These are phyloP conservation scores for Sterrhoptilus dennistouni DNA, from an alignment of 2,113 vertebrate species.

Conservation along the genomic window DNA sequence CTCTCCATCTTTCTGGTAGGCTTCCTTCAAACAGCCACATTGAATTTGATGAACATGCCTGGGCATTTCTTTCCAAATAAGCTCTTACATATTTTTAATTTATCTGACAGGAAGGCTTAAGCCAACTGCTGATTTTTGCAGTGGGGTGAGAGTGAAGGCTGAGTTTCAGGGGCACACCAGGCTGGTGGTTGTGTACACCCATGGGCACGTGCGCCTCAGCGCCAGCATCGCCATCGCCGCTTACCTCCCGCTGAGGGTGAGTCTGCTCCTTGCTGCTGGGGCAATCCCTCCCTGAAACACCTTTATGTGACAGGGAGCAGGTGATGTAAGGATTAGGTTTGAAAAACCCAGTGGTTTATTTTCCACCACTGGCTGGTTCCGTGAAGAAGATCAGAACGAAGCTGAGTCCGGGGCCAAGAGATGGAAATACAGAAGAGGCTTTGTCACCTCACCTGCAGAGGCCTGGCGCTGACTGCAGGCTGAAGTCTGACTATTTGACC, in stretches of 20 bases:
- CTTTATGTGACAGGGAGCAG: not conserved
- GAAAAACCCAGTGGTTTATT: fast-evolving
- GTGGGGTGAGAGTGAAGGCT: conserved; percentile 83
- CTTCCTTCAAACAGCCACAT: fast-evolving
- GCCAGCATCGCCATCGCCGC: conserved; percentile 88
- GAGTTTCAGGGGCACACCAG: conserved; percentile 80
- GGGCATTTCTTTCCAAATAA: not conserved
- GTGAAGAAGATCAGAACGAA: not conserved
- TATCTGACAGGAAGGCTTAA: conserved; percentile 77
- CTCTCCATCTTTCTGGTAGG: not conserved
- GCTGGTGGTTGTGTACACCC: conserved; percentile 85
- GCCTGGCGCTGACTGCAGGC: not conserved
- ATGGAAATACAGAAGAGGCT: not conserved
- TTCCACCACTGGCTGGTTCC: not conserved
- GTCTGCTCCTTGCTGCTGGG: not conserved
- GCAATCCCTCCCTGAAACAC: not conserved
- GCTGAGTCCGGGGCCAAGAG: not conserved
- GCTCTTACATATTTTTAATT: not conserved
- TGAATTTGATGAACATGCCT: not conserved
- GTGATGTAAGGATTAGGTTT: no score
- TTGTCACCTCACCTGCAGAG: not conserved
- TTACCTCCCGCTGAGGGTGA: conserved; percentile 86
- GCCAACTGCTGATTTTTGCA: conserved; percentile 81
- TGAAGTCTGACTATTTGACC: not conserved
- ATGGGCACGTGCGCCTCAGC: conserved; percentile 80